Evolutionary conservation across 2,113 vertebrate genomes (phyloP).

Genomic region (Hassar affinis): DNA sequence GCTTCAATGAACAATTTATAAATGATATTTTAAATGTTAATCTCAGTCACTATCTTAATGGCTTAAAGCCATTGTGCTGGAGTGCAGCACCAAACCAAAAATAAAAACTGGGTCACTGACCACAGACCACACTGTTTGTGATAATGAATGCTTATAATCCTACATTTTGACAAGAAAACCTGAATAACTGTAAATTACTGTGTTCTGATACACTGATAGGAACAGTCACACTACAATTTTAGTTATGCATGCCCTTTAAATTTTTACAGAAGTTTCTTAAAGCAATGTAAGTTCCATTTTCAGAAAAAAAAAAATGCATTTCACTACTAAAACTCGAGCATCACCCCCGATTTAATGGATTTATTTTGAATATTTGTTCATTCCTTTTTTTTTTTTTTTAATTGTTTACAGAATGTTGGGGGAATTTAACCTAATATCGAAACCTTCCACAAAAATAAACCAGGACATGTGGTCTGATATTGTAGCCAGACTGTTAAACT

Average conservation of each 20-base stretch:
- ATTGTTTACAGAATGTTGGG: neutral
- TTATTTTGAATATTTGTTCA: neutral
- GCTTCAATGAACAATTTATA: neutral
- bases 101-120: slow-evolving; percentile 7
- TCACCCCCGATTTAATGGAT: too few relatives aligned
- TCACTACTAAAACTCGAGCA: neutral
- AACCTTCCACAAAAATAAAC: neutral
- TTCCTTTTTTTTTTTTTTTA: neutral
- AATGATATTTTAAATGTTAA: neutral
- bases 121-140: neutral
- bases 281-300: neutral
- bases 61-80: neutral
- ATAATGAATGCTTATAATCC: neutral
- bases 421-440: neutral
- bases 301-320: neutral
- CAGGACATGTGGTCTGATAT: neutral
- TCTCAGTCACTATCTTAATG: neutral
- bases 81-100: slow-evolving; percentile 3
- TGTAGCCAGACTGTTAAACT: neutral
- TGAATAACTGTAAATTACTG: too few relatives aligned
- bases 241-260: neutral
- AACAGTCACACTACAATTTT: neutral
- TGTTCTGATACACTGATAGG: neutral
- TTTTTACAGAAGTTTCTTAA: neutral
- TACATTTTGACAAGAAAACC: neutral